Conservation (phyloP, 2,113 vertebrate genomes). For the Hippolais icterina region DNA sequence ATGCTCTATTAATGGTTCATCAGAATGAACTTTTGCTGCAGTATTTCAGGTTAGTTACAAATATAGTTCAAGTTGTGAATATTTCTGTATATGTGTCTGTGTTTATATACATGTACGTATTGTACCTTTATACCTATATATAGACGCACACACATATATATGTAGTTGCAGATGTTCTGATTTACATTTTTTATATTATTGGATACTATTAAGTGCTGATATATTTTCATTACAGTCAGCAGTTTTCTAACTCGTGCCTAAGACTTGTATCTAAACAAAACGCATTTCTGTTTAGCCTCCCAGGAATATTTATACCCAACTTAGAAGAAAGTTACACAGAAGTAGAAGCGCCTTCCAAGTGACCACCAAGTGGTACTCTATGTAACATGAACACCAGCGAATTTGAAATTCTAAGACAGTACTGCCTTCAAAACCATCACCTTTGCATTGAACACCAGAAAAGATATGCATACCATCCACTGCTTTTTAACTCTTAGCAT, state of each 20-base stretch:
- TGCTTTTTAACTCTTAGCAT: conserved; percentile 9
- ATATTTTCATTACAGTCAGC: conserved; percentile 81
- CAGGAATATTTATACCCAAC: conserved; percentile 78
- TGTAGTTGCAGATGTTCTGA: conserved; percentile 62
- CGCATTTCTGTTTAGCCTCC: conserved; percentile 79
- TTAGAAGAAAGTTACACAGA: conserved; percentile 68
- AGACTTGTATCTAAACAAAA: conserved; percentile 77
- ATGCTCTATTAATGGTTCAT: conserved; percentile 15
- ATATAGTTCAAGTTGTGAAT: conserved; percentile 62
- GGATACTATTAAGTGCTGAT: conserved; percentile 77
- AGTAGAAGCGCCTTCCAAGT: conserved; percentile 80
- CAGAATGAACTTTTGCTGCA: conserved; percentile 66
- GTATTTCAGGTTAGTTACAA: conserved; percentile 73
- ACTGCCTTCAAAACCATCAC: conserved; percentile 70
- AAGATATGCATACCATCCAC: conserved; percentile 7
- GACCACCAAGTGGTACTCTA: conserved; percentile 74
- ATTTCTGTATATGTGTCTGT: conserved; percentile 61
- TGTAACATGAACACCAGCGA: conserved; percentile 83
- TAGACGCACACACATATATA: conserved; percentile 49
- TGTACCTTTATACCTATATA: conserved; percentile 52
- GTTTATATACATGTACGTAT: conserved; percentile 58
- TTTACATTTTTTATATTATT: conserved; percentile 79
- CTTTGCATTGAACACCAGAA: conserved; percentile 63
- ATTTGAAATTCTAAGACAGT: conserved; percentile 70
- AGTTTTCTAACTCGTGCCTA: conserved; percentile 81